Base-by-base conservation (phyloP, 2,888 invertebrate species). In the Tetragonisca angustula region DNA sequence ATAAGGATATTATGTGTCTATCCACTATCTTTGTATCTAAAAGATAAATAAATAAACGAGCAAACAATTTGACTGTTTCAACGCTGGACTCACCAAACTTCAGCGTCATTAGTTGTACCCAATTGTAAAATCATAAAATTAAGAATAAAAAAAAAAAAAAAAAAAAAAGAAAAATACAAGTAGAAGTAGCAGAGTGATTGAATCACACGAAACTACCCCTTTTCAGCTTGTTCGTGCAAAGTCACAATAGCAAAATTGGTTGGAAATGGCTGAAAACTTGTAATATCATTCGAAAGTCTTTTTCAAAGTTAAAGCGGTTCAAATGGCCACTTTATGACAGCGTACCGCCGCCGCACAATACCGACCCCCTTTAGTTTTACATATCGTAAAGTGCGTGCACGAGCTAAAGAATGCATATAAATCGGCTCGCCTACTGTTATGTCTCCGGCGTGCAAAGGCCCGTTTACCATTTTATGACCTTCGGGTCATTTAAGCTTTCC, bases 351-450 rank as follows among this genome's bases (percentile, higher is more conserved):
- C 81, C 84, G 83, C 88, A 91, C 89, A 92, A 91, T 92, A 84
- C 86, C 84, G 75, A 84, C 68, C 62, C 73, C 84, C 84, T 87
- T 43, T 89, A 91, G 89, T 93, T 93, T 92, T 93, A 93, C 92
- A 91, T 93, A 92, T 92, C 92, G 89, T 93, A 92, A 92, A 92
- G 89, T 86, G 86, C 87, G 86, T 88, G 88, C 86, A 88, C 85
- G 83, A 88, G 87, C 90, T 92, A 90, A 92, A 89, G 90, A 92
- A 91, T 87, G 89, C 89, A 88, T 91, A 92, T 93, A 92, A 92
- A 93, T 92, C 91, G 91, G 87, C 87, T 85, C 80, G 85, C 87
- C 88, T 86, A 87, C 91, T 93, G 91, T 92, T 92, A 92, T 92
- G 92, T 92, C 92, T 92, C 88, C 89, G 88, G 89, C 85, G 85